Evolutionary conservation across 2,797 vertebrate genomes (phyloP), one percentile per base, ranked within the genome.

Genomic region (Enteromius thamalakanensis): DNA sequence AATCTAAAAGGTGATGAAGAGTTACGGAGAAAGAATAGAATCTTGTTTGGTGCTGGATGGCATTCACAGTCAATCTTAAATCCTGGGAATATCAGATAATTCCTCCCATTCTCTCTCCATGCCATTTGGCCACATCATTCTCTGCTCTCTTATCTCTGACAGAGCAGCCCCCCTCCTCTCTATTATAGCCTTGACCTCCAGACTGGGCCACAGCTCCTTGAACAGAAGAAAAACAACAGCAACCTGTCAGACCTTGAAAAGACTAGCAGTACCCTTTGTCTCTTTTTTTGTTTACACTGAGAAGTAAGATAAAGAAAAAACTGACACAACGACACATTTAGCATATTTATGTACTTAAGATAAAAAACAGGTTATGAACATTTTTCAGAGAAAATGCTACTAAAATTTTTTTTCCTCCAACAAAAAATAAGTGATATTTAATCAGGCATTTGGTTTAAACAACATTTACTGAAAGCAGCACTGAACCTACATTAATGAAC

Each of bases 101-200:
- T 76, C 84, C 15, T 29, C 67, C 62, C 51, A 83, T 84, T 79
- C 67, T 82, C 81, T 79, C 65, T 75, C 65, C 47, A 17, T 90
- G 86, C 90, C 88, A 90, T 94, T 93, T 92, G 87, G 89, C 82
- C 86, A 89, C 88, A 92, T 92, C 92, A 90, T 83, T 92, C 90
- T 90, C 87, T 70, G 72, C 87, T 84, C 87, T 92, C 90, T 93
- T 92, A 93, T 94, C 92, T 89, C 77, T 90, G 91, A 91, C 85
- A 80, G 85, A 74, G 77, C 70, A 86, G 80, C 78, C 68, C 69
- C 49, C n/a, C 70, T 62, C 32, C 71, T 32, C 49, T 78, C 51
- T 55, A 74, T 37, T 62, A 58, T 79, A 84, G 85, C 83, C 79
- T 51, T 91, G 90, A 93, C 90, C 89, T 90, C 87, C 78, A 91